Percentiles rank a stretch among this genome's conserved stretches.
These are phyloP conservation scores for Druceiella hillmani DNA, from an alignment of 2,888 invertebrate species.

Conservation along the genomic window DNA sequence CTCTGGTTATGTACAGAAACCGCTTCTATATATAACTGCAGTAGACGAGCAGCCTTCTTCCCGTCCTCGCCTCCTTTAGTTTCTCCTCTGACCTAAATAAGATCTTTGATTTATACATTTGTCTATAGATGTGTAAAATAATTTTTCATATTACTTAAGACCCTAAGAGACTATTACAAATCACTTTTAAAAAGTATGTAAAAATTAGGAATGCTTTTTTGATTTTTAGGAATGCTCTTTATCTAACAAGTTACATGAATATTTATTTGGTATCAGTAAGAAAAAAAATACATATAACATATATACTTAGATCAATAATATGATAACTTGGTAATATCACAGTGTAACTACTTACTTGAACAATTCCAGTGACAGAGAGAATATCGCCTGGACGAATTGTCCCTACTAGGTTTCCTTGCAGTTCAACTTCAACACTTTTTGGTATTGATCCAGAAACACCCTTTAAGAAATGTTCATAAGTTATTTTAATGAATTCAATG, in stretches of 20 bases:
- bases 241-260: too few relatives aligned
- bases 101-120: too few relatives aligned
- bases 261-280: too few relatives aligned
- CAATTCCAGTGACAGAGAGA: conserved; percentile 78
- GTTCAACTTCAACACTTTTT: conserved; percentile 77
- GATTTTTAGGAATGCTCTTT: too few relatives aligned
- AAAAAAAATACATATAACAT: too few relatives aligned
- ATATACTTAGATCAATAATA: background rate
- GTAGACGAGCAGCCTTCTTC: conserved; percentile 54
- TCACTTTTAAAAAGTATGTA: too few relatives aligned
- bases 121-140: too few relatives aligned
- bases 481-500: conserved; percentile 17
- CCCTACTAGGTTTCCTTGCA: conserved; percentile 78
- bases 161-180: too few relatives aligned
- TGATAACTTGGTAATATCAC: background rate
- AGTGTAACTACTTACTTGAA: conserved; percentile 54
- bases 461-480: conserved; percentile 31
- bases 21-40: conserved; percentile 73
- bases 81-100: conserved; percentile 52
- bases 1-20: conserved; percentile 72
- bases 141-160: too few relatives aligned
- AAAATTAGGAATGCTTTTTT: too few relatives aligned
- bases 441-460: conserved; percentile 68
- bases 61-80: conserved; percentile 52
- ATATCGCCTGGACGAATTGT: conserved; percentile 84